Evolutionary conservation across 2,113 vertebrate species (phyloP).

Genomic region (Nipponia nippon): DNA sequence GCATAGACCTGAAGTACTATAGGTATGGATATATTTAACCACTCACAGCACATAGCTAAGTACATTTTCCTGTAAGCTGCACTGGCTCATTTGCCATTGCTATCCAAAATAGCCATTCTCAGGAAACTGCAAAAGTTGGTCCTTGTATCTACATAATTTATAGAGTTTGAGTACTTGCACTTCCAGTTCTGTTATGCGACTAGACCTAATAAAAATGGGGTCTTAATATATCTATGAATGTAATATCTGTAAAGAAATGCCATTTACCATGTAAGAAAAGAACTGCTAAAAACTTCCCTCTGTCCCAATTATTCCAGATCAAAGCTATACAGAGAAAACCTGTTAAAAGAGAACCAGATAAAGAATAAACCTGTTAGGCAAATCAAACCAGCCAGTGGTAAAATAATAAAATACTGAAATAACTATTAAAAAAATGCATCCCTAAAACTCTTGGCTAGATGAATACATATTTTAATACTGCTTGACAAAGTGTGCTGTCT

Average conservation of each 20-base stretch:
- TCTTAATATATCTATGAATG: neutral
- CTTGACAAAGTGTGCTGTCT: neutral
- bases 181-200: neutral
- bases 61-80: neutral
- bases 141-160: neutral
- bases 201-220: neutral
- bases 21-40: neutral
- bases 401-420: constrained; percentile 13
- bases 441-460: neutral
- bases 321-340: neutral
- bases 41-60: neutral
- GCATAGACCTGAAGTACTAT: neutral
- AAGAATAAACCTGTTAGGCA: constrained; percentile 14
- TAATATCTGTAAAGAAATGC: neutral
- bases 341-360: neutral
- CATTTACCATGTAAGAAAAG: neutral
- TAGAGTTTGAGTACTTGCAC: neutral
- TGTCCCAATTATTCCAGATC: constrained; percentile 1
- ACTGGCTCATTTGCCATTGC: neutral
- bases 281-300: neutral
- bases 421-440: neutral
- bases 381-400: neutral
- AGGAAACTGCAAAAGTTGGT: neutral
- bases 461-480: neutral
- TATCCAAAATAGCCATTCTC: neutral